Evolutionary conservation across 1,140 invertebrate species (phyloP).

Genomic region (Temnothorax nylanderi): DNA sequence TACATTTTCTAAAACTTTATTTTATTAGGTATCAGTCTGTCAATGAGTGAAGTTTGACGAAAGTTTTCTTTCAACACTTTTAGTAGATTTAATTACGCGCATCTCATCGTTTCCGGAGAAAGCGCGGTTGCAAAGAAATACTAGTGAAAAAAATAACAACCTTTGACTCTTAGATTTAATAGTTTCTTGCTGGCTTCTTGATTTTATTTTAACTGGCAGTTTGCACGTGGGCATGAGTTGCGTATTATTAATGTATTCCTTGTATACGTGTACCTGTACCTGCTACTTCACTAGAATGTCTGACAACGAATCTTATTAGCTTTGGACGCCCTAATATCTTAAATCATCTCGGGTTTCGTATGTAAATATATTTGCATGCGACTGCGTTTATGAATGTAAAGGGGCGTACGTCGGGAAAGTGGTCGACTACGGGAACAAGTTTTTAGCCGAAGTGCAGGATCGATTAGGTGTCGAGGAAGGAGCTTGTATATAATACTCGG

Average conservation of each 20-base stretch:
- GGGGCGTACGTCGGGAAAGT: conserved; percentile 24
- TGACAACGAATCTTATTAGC: background rate
- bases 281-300: conserved; percentile 5
- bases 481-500: conserved; percentile 15
- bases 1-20: background rate
- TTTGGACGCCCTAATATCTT: background rate
- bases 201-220: conserved; percentile 26
- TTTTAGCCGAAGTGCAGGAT: conserved; percentile 6
- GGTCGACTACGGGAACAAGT: conserved; percentile 12
- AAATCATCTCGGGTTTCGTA: background rate
- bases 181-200: conserved; percentile 23
- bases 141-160: conserved; percentile 11
- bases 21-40: background rate
- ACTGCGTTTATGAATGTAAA: background rate
- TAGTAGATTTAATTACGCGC: conserved; percentile 18
- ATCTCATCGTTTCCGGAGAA: conserved; percentile 41
- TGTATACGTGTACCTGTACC: conserved; percentile 4
- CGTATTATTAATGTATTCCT: conserved; percentile 46
- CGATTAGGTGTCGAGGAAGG: conserved; percentile 13
- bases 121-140: conserved; percentile 9
- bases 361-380: conserved; percentile 4
- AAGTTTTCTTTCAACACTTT: conserved; percentile 9
- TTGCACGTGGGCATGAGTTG: conserved; percentile 37
- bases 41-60: conserved; percentile 1
- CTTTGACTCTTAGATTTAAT: conserved; percentile 37